A percentile compares a stretch with the other conserved stretches of the same genome.
These are phyloP conservation scores for Cherax quadricarinatus DNA, from an alignment of 1,140 invertebrate genomes.

Conservation along the genomic window DNA sequence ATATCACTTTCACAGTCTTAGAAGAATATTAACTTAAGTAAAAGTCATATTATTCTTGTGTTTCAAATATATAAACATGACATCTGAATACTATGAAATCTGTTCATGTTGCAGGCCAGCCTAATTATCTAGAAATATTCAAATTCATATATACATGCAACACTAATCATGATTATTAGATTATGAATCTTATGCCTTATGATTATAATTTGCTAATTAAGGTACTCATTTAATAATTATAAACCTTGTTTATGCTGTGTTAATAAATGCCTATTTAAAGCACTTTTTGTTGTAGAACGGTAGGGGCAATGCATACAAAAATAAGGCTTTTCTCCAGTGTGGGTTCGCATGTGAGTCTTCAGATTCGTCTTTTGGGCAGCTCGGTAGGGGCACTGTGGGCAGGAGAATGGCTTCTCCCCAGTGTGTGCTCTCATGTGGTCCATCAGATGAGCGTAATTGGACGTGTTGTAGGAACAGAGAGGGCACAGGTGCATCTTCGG, in stretches of 20 bases:
- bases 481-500: conserved; percentile 56
- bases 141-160: neutral
- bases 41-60: neutral
- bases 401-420: conserved; percentile 64
- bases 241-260: conserved; percentile 15
- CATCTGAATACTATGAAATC: neutral
- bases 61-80: neutral
- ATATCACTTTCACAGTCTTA: neutral
- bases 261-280: conserved; percentile 53
- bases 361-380: conserved; percentile 61
- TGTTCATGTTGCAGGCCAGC: neutral
- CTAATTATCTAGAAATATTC: neutral
- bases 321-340: conserved; percentile 64
- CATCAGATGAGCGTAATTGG: conserved; percentile 62
- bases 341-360: conserved; percentile 62
- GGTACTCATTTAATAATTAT: neutral
- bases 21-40: neutral
- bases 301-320: conserved; percentile 52
- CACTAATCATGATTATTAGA: neutral
- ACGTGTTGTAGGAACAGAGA: conserved; percentile 55
- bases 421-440: conserved; percentile 64
- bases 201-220: neutral
- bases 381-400: conserved; percentile 60
- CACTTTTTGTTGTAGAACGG: conserved; percentile 47
- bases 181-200: neutral